Base-by-base conservation (phyloP, 2,888 invertebrate species). In the Anthophora plumipes region DNA sequence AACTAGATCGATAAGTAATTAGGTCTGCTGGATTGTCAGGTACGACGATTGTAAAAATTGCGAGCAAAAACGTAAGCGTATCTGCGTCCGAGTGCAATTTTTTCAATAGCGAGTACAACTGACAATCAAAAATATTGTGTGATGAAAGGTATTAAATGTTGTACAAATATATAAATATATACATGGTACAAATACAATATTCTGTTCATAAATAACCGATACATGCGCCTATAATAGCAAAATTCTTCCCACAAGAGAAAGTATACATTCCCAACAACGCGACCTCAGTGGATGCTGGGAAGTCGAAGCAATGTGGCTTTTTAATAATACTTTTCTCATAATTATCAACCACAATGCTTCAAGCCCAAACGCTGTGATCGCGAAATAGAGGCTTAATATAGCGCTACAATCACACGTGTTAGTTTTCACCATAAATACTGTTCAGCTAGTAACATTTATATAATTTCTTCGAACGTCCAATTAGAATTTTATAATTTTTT, bases 311-410 rank as follows among this genome's bases (percentile, higher is more conserved):
- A 84, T 90, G 90, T 89, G 92, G 91, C 92, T 89, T 86, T 83
- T 77, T 76, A 82, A 81, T 80, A 71, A 79, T 77, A 84, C 61
- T 83, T 77, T 64, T 77, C 80, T 83, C 84, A 79, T 81, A 86
- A 74, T 85, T 70, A 76, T 70, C 80, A 89, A 92, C 91, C 92
- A 87, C 91, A 91, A 90, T 89, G 92, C 90, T 92, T 92, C 90
- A 83, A 88, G 89, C 91, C 89, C 91, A 90, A 92, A 92, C 91
- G 92, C 92, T 91, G 91, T 81, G 86, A 89, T 90, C 87, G 82
- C 82, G 80, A 85, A 77, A 78, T 70, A 80, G 70, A 66, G 39
- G 64, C 67, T 57, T 70, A 70, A 73, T 52, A 66, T 52, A 63
- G 46, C 43, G 66, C 43, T 66, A 73, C 22, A 48, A 57, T 74